A percentile compares a stretch with the other conserved stretches of the same genome.
phyloP scores from a whole-genome alignment of 2,113 vertebrate genomes.

The Noctilio leporinus region DNA sequence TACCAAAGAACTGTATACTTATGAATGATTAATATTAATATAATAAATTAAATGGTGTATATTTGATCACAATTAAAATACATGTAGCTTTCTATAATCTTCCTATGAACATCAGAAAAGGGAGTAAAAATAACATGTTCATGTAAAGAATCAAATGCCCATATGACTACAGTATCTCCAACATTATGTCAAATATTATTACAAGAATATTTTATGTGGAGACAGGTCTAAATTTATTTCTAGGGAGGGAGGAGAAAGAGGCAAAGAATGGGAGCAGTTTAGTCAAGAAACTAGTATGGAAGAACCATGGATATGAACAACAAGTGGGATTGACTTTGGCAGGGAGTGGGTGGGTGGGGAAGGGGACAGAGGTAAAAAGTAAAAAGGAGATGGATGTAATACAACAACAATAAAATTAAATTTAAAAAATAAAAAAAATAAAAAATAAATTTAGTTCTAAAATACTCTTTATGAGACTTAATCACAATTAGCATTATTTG shows the following conservation, averaged over 20 bases:
- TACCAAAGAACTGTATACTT: neutral
- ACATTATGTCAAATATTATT: neutral
- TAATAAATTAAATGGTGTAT: neutral
- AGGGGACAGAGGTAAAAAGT: no score
- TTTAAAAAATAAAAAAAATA: no score
- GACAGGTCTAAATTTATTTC: neutral
- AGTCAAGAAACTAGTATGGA: no score
- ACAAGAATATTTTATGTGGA: neutral
- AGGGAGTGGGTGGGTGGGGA: no score
- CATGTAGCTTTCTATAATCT: neutral
- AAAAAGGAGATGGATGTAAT: no score
- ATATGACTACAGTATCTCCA: neutral
- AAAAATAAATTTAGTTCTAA: no score
- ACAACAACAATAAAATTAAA: no score
- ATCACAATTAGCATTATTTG: neutral
- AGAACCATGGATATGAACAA: no score
- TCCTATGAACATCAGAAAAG: neutral
- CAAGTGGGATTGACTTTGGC: no score
- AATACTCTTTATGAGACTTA: neutral
- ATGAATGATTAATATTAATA: neutral
- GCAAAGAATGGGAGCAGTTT: no score
- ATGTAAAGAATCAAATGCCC: neutral
- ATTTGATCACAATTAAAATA: constrained; percentile 1
- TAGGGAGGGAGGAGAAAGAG: no score
- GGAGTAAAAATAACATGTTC: neutral